Evolutionary conservation across 2,888 invertebrate genomes (phyloP).

Genomic region (Oxytorus armatus): DNA sequence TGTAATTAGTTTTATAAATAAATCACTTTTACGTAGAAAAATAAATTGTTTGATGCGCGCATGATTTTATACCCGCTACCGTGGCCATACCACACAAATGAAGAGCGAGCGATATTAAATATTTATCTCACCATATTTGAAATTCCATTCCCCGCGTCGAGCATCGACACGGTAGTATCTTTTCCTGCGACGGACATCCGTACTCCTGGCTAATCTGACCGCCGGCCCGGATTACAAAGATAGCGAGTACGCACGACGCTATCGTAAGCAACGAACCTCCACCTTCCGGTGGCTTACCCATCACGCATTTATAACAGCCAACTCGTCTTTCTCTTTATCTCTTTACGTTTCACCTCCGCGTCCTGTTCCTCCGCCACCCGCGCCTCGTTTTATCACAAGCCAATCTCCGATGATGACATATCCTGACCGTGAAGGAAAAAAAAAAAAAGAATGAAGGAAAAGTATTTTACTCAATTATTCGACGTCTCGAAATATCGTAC

Average conservation of each 20-base stretch:
- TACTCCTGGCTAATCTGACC: conserved; percentile 79
- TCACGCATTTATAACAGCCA: conserved; percentile 81
- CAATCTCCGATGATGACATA: conserved; percentile 56
- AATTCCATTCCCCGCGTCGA: conserved; percentile 91
- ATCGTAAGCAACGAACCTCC: conserved; percentile 74
- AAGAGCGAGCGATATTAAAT: too few species aligned
- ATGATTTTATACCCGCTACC: too few species aligned
- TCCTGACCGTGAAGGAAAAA: conserved; percentile 50
- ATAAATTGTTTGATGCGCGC: conserved; percentile 5
- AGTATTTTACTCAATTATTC: neutral
- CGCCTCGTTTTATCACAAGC: conserved; percentile 29
- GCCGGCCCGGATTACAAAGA: conserved; percentile 62
- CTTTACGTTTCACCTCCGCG: neutral
- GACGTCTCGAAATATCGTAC: neutral
- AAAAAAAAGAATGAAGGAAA: conserved; percentile 3
- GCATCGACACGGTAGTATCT: conserved; percentile 93
- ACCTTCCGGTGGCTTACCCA: conserved; percentile 81
- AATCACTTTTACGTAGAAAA: too few species aligned
- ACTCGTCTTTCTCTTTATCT: conserved; percentile 14
- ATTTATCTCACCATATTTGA: conserved; percentile 91
- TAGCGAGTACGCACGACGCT: conserved; percentile 66
- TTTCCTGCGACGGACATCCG: conserved; percentile 91
- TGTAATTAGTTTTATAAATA: too few species aligned
- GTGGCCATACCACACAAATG: too few species aligned
- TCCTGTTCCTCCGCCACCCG: neutral